Percentiles rank a stretch among this genome's conserved stretches.
Conservation (phyloP, 2,888 invertebrate genomes). For the Dorcus parallelipipedus region DNA sequence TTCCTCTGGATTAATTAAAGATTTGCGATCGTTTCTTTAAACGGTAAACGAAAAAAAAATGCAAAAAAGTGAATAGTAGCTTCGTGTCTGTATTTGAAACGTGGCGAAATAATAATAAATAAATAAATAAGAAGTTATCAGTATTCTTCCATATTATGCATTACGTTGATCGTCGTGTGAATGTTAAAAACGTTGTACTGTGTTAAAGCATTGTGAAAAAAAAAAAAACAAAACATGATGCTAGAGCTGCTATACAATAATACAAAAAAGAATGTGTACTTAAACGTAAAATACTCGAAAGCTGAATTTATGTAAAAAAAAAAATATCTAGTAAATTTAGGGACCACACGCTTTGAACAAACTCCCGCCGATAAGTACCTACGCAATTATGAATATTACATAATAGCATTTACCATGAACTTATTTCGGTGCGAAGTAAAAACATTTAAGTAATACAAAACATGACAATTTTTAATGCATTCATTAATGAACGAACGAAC, state of each 20-base stretch:
- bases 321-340: slow-evolving; percentile 12
- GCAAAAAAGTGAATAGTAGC: no score
- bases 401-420: not conserved
- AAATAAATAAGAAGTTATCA: no score
- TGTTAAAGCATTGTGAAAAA: slow-evolving; percentile 1
- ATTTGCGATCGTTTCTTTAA: no score
- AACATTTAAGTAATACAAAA: no score
- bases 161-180: not conserved
- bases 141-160: no score
- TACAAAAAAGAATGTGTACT: not conserved
- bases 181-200: not conserved
- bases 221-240: slow-evolving; percentile 9
- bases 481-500: no score
- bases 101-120: no score
- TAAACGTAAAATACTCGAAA: not conserved
- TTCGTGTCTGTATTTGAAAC: no score
- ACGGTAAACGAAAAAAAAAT: no score
- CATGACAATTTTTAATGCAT: no score
- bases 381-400: not conserved
- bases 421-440: not conserved
- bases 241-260: slow-evolving; percentile 26
- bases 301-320: not conserved
- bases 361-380: slow-evolving; percentile 9
- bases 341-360: slow-evolving; percentile 12
- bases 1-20: no score